Percentiles rank a stretch among this genome's conserved stretches.
Conservation (phyloP, 2,888 invertebrate genomes). For the Tortrix viridana region DNA sequence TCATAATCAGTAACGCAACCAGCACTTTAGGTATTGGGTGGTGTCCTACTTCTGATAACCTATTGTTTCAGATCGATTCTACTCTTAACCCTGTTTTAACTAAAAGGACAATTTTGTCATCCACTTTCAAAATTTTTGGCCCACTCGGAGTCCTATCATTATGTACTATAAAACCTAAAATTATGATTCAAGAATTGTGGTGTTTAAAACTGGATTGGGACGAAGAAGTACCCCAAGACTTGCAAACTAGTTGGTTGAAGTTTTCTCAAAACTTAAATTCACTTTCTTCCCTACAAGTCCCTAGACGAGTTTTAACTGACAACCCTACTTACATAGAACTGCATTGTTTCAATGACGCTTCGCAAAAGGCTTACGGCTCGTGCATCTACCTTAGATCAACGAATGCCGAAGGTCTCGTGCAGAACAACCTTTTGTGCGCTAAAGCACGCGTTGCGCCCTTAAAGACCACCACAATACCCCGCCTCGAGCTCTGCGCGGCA, state of each 20-base stretch:
- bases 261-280: constrained; percentile 16
- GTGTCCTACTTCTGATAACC: constrained; percentile 38
- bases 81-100: constrained; percentile 16
- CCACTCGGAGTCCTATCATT: constrained; percentile 39
- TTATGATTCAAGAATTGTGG: constrained; percentile 30
- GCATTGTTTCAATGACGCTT: constrained; percentile 28
- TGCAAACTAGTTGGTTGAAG: constrained; percentile 17
- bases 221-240: constrained; percentile 31
- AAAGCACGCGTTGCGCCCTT: constrained; percentile 10
- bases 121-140: constrained; percentile 40
- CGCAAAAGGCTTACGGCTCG: constrained; percentile 13
- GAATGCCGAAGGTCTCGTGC: neutral
- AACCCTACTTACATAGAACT: constrained; percentile 5
- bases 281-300: constrained; percentile 20
- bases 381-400: constrained; percentile 28
- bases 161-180: constrained; percentile 42
- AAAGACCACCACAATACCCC: constrained; percentile 1
- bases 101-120: constrained; percentile 40
- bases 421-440: constrained; percentile 1
- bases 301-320: constrained; percentile 12
- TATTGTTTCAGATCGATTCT: constrained; percentile 37
- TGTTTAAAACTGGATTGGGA: constrained; percentile 37
- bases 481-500: constrained; percentile 18
- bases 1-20: constrained; percentile 25
- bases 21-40: constrained; percentile 40